phyloP scores from a whole-genome alignment of 53 echinoderm and acorn worm genomes.

The Antedon mediterranea region DNA sequence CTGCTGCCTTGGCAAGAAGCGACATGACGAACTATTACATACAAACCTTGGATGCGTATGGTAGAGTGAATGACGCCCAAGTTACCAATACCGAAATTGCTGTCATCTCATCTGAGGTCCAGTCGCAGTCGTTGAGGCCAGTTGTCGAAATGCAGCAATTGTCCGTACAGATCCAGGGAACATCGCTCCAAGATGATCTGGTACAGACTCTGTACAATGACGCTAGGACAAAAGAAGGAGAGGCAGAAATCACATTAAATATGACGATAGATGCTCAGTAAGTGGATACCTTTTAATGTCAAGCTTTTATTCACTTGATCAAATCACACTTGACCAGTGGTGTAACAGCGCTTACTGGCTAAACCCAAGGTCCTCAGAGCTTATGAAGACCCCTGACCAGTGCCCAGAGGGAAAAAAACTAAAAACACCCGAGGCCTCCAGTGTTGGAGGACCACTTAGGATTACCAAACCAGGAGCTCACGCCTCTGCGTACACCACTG shows the following conservation, averaged over 20 bases:
- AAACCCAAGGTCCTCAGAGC: too few relatives aligned
- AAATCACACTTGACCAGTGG: too few relatives aligned
- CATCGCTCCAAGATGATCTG: conserved; percentile 14
- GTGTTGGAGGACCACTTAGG: too few relatives aligned
- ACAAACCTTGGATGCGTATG: conserved; percentile 28
- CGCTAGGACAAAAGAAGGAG: conserved; percentile 17
- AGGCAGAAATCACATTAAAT: conserved; percentile 8
- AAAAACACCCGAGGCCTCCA: too few relatives aligned
- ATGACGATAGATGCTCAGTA: conserved; percentile 35
- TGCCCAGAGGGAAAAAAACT: too few relatives aligned
- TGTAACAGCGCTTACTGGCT: too few relatives aligned
- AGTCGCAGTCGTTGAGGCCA: conserved; percentile 21
- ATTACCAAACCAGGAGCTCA: too few relatives aligned
- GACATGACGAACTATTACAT: conserved; percentile 49
- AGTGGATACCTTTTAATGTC: conserved; percentile 6
- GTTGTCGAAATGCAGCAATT: conserved; percentile 30
- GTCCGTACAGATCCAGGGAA: conserved; percentile 38
- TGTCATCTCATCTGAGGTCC: conserved; percentile 9
- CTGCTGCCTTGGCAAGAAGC: conserved; percentile 28
- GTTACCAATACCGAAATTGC: conserved; percentile 1
- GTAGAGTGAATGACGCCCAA: conserved; percentile 17
- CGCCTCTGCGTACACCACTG: too few relatives aligned
- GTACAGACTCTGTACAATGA: conserved; percentile 21
- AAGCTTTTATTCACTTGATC: too few relatives aligned
- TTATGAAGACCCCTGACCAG: too few relatives aligned